These are phyloP conservation scores for Neostethus bicornis DNA, from an alignment of 2,797 vertebrate genomes.

Conservation along the genomic window DNA sequence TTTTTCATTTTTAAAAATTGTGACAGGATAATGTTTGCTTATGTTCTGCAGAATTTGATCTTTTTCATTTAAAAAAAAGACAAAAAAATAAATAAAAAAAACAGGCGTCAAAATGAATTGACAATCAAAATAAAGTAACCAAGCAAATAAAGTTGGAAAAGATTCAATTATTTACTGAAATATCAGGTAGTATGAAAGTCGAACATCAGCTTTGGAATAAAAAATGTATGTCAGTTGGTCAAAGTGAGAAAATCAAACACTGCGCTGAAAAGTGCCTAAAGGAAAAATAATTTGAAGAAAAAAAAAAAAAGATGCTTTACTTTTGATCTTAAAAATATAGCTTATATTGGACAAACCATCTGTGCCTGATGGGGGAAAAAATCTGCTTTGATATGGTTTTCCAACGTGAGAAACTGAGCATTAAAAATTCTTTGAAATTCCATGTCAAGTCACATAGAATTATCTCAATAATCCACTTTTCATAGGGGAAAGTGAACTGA, in stretches of 20 bases:
- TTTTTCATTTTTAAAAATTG: conserved; percentile 7
- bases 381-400: conserved; percentile 1
- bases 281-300: background rate
- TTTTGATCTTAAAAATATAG: conserved; percentile 14
- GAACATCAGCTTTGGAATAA: background rate
- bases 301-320: conserved; percentile 1
- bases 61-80: background rate
- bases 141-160: background rate
- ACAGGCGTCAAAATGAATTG: background rate
- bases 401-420: conserved; percentile 10
- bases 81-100: background rate
- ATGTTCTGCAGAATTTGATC: background rate
- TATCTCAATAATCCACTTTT: conserved; percentile 24
- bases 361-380: background rate
- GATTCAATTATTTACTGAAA: background rate
- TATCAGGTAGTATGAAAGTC: background rate
- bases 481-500: conserved; percentile 10
- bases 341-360: conserved; percentile 4
- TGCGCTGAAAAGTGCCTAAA: background rate
- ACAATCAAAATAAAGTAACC: background rate
- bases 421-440: conserved; percentile 7
- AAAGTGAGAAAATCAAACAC: background rate
- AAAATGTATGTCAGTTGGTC: background rate
- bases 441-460: conserved; percentile 27
- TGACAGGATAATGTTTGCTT: conserved; percentile 10